Evolutionary conservation across 1,140 invertebrate species (phyloP).

Genomic region (Drosophila santomea): DNA sequence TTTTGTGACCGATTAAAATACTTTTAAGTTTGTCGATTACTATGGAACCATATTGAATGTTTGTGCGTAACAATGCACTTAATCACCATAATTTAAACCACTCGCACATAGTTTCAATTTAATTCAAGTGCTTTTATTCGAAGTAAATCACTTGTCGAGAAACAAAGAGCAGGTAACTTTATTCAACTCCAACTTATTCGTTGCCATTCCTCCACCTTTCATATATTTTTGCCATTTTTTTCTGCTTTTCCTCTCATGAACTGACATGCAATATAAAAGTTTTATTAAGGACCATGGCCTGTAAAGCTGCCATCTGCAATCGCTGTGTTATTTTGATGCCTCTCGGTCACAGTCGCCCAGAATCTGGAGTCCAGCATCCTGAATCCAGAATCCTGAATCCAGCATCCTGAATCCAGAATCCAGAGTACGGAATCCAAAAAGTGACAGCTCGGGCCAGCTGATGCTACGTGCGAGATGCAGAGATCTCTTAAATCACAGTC

Average conservation of each 20-base stretch:
- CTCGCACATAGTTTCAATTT: background rate
- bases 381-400: constrained; percentile 1
- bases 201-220: background rate
- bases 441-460: constrained; percentile 46
- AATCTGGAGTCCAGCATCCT: background rate
- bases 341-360: constrained; percentile 16
- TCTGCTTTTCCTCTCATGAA: constrained; percentile 12
- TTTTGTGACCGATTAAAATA: background rate
- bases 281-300: constrained; percentile 58
- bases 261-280: constrained; percentile 68
- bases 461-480: constrained; percentile 47
- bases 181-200: background rate
- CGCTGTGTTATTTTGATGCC: constrained; percentile 31
- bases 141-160: background rate
- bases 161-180: constrained; percentile 14
- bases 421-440: too few species aligned
- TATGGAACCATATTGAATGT: background rate
- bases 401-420: background rate
- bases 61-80: too few species aligned
- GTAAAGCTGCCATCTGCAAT: constrained; percentile 59
- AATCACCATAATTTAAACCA: background rate
- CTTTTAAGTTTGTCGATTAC: background rate
- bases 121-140: background rate
- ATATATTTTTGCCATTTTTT: constrained; percentile 2
- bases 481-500: constrained; percentile 55